A percentile compares a stretch with the other conserved stretches of the same genome.
Conservation (phyloP, 1,140 invertebrate genomes). For the Drosophila melanica region DNA sequence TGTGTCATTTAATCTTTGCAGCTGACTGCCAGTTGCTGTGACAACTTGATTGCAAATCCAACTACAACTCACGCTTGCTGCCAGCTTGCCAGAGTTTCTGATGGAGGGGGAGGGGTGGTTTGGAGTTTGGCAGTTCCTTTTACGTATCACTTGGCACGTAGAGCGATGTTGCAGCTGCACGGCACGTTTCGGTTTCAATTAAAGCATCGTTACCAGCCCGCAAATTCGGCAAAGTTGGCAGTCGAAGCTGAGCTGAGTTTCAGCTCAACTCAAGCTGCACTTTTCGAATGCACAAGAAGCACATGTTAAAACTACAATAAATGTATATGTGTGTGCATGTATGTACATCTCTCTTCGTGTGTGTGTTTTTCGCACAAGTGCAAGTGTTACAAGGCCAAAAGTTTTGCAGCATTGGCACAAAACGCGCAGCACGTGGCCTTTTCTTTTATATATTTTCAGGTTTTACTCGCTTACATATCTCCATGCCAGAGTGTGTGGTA, state of each 20-base stretch:
- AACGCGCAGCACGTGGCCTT: constrained; percentile 71
- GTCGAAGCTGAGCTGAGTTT: constrained; percentile 24
- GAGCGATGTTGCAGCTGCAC: constrained; percentile 34
- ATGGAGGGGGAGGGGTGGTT: too few species aligned
- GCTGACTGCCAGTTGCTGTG: constrained; percentile 55
- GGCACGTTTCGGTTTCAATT: constrained; percentile 65
- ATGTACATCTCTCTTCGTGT: not conserved
- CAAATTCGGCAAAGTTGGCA: constrained; percentile 57
- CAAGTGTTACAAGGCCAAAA: constrained; percentile 80
- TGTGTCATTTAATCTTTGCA: constrained; percentile 72
- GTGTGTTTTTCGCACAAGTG: constrained; percentile 51
- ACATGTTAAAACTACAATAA: constrained; percentile 74
- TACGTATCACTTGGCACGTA: constrained; percentile 41
- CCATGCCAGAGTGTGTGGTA: not conserved
- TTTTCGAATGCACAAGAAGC: constrained; percentile 47
- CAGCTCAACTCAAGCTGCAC: constrained; percentile 18
- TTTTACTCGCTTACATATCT: constrained; percentile 46
- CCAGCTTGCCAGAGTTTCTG: too few species aligned
- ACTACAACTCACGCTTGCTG: constrained; percentile 24
- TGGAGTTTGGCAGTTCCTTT: constrained; percentile 7
- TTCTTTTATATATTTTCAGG: constrained; percentile 75
- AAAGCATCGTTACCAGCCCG: constrained; percentile 67
- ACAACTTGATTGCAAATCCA: constrained; percentile 76
- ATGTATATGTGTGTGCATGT: constrained; percentile 21
- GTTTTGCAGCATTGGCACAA: constrained; percentile 76